A percentile compares a stretch with the other conserved stretches of the same genome.
These are phyloP conservation scores for Platyscapa corneri DNA, from an alignment of 1,140 invertebrate species.

Conservation along the genomic window DNA sequence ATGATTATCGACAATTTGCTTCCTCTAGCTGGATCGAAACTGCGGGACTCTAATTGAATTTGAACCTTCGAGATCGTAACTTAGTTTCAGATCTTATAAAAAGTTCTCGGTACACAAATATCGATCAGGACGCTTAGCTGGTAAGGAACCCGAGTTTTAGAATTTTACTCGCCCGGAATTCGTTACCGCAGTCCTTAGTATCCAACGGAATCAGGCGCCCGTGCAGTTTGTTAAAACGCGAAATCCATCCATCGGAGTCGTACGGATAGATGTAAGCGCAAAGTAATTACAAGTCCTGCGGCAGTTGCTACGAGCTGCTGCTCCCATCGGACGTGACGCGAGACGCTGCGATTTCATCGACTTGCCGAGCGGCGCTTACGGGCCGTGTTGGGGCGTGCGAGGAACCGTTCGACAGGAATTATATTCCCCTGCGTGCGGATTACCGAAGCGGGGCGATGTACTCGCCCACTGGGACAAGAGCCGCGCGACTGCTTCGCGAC, in stretches of 20 bases:
- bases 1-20: too few species aligned
- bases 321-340: conserved; percentile 24
- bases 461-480: background rate
- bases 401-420: conserved; percentile 58
- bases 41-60: too few species aligned
- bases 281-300: conserved; percentile 35
- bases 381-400: too few species aligned
- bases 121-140: too few species aligned
- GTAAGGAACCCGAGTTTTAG: background rate
- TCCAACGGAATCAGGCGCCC: background rate
- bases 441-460: conserved; percentile 18
- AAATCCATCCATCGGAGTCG: background rate
- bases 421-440: conserved; percentile 57
- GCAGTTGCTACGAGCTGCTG: background rate
- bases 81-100: too few species aligned
- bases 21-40: too few species aligned
- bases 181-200: background rate
- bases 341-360: conserved; percentile 43
- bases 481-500: background rate
- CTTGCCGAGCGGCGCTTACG: background rate
- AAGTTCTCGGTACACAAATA: too few species aligned
- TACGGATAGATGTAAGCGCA: background rate
- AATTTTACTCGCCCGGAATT: background rate
- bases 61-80: too few species aligned
- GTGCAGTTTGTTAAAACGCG: background rate